Base-by-base conservation (phyloP, 2,888 invertebrate genomes). In the Chloromyia formosa region DNA sequence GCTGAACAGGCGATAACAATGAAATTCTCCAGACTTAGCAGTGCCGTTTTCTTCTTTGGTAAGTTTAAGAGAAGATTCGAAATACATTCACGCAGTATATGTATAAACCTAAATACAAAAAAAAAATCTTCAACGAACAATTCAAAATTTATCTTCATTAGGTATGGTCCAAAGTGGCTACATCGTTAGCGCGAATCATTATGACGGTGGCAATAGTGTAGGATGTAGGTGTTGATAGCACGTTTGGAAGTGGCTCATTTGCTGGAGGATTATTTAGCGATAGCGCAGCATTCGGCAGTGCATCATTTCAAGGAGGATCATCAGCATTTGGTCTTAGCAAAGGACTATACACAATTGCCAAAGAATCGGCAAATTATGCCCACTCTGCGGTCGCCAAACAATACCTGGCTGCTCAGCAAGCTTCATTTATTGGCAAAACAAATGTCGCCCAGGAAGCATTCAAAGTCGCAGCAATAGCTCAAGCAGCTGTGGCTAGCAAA, bases 331-430 rank as follows among this genome's bases (percentile, higher is more conserved):
- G 49, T 58, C 20, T 40, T 4, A 56, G 71, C 10, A n/a, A 18
- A 18, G 40, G 40, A 27, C 83, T 94, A 53, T 88, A 92, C 77
- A 90, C 91, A 27, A 92, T 92, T 75, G 92, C 92, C 2, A 90
- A 91, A 68, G 92, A 91, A 0, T 93, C 93, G 0, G 93, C 93
- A 0, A 91, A 92, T 81, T 92, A 93, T 82, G 93, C 93, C 0
- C 90, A 91, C 79, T 91, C 90, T 68, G 93, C 93, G n/a, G 88
- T 90, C 5, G 86, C 87, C 53, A 93, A 91, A 81, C 93, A 94
- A 81, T 90, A 91, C 66, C 90, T 91, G 0, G 93, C 93, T 0
- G 93, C 91, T 0, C 90, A 91, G 75, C 93, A 94, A 82, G 93
- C 74, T 3, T 62, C 77, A 1, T 77, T 64, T 40, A 89, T 91